Percentiles rank a stretch among this genome's conserved stretches.
phyloP scores from a whole-genome alignment of 2,888 invertebrate species.

The Scaptomyza parva region DNA sequence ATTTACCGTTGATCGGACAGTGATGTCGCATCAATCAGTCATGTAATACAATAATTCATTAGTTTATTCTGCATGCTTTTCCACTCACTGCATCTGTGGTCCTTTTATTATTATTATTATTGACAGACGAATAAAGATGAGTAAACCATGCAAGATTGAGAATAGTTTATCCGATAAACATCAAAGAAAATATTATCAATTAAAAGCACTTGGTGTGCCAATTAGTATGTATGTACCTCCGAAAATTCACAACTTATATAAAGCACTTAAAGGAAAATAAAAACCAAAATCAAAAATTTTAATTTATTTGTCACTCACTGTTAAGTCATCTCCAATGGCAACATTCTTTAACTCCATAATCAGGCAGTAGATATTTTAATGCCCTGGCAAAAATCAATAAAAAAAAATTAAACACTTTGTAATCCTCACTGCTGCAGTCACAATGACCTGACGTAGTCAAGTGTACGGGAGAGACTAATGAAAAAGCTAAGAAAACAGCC shows the following conservation, averaged over 20 bases:
- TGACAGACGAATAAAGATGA: neutral
- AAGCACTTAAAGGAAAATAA: constrained; percentile 15
- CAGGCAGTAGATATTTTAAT: constrained; percentile 7
- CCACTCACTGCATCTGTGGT: constrained; percentile 1
- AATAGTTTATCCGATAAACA: constrained; percentile 26
- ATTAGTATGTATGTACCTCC: neutral
- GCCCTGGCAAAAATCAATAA: constrained; percentile 30
- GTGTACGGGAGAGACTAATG: constrained; percentile 46
- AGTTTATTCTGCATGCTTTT: neutral
- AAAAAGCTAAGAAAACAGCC: constrained; percentile 35
- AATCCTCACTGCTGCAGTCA: constrained; percentile 22
- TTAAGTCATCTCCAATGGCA: constrained; percentile 38
- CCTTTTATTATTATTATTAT: neutral
- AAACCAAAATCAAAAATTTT: neutral
- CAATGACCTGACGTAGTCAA: constrained; percentile 27
- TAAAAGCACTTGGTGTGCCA: constrained; percentile 24
- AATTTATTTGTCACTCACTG: constrained; percentile 40
- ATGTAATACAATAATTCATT: constrained; percentile 12
- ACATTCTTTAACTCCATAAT: constrained; percentile 65
- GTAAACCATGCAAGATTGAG: neutral
- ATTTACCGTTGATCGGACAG: neutral
- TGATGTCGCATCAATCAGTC: constrained; percentile 5
- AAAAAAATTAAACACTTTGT: constrained; percentile 8
- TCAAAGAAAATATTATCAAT: constrained; percentile 19
- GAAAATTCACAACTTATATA: constrained; percentile 49